Percentiles rank a stretch among this genome's conserved stretches.
Evolutionary conservation across 2,888 invertebrate species (phyloP).

Genomic region (Rhimphoctona megacephalus): DNA sequence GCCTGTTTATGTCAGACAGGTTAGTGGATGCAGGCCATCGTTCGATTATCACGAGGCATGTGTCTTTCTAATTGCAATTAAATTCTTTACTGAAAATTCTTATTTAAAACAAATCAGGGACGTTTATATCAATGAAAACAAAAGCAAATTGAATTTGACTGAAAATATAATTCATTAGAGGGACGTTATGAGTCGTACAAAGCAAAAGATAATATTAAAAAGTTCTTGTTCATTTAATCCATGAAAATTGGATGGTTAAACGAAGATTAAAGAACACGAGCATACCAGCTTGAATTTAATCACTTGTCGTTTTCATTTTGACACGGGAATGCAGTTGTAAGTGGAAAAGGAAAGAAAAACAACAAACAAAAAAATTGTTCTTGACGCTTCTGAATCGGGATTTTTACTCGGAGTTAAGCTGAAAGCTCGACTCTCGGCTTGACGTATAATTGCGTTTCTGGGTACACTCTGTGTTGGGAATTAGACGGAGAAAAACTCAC

Average conservation of each 20-base stretch:
- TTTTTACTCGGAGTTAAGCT: slow-evolving; percentile 32
- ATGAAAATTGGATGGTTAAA: slow-evolving; percentile 9
- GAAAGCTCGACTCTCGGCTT: slow-evolving; percentile 56
- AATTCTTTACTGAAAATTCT: neutral
- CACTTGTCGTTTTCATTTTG: slow-evolving; percentile 25
- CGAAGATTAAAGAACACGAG: neutral
- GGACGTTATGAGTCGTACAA: neutral
- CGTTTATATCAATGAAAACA: neutral
- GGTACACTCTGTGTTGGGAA: slow-evolving; percentile 43
- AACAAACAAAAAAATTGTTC: slow-evolving; percentile 22
- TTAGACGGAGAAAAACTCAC: slow-evolving; percentile 61
- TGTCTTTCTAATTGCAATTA: neutral
- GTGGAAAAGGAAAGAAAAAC: neutral
- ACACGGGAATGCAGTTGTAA: slow-evolving; percentile 8
- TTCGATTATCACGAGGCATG: neutral
- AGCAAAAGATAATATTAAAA: neutral
- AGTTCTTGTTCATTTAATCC: slow-evolving; percentile 11
- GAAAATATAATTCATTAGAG: neutral
- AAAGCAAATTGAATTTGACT: neutral
- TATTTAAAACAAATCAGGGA: neutral
- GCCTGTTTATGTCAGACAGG: slow-evolving; percentile 33
- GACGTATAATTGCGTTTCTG: slow-evolving; percentile 63
- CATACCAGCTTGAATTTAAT: slow-evolving; percentile 10
- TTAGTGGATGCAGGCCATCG: slow-evolving; percentile 36
- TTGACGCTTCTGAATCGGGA: slow-evolving; percentile 43